A percentile compares a stretch with the other conserved stretches of the same genome.
Evolutionary conservation across 2,888 invertebrate species (phyloP).

Genomic region (Melanargia galathea): DNA sequence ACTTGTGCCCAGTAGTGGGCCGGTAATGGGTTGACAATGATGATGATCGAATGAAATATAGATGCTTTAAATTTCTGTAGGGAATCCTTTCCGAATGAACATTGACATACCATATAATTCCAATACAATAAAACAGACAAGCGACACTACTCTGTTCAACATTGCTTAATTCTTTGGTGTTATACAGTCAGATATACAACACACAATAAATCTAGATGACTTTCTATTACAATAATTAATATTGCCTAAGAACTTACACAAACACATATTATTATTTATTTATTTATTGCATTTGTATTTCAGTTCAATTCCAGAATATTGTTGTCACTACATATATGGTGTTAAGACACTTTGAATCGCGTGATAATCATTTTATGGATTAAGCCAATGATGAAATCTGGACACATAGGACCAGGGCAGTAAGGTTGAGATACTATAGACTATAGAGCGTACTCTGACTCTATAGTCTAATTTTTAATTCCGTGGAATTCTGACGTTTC

Average conservation of each 20-base stretch:
- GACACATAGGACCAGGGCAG: too few relatives aligned
- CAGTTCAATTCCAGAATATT: constrained; percentile 16
- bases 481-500: too few relatives aligned
- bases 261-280: not conserved
- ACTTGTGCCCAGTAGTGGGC: too few relatives aligned
- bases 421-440: too few relatives aligned
- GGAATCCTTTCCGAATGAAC: not conserved
- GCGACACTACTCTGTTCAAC: not conserved
- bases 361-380: not conserved
- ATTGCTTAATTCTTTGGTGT: constrained; percentile 19
- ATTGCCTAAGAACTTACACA: not conserved
- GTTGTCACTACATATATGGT: not conserved
- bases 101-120: not conserved
- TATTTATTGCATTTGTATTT: constrained; percentile 16
- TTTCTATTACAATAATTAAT: not conserved
- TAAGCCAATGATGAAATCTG: not conserved
- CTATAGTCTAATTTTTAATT: too few relatives aligned
- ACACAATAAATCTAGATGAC: constrained; percentile 10
- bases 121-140: not conserved
- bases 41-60: not conserved
- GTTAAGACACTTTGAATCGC: constrained; percentile 12
- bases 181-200: constrained; percentile 10
- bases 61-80: not conserved
- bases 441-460: too few relatives aligned
- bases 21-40: too few relatives aligned